phyloP scores from a whole-genome alignment of 2,797 vertebrate genomes.

The Crenichthys baileyi region DNA sequence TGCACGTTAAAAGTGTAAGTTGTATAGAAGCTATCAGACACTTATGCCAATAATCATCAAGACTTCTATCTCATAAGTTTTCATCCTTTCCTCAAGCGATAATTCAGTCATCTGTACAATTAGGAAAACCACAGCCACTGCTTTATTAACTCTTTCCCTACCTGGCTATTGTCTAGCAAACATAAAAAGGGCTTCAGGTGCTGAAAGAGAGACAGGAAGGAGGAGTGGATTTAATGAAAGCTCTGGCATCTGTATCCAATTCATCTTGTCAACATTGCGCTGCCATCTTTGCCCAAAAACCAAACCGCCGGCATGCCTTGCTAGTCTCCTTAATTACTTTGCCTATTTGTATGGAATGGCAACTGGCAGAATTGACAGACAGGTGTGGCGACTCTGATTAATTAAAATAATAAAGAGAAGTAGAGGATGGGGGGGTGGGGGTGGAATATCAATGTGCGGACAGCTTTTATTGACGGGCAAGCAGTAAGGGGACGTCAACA shows the following conservation, averaged over 20 bases:
- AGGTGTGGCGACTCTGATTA: conserved; percentile 81
- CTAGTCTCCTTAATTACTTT: conserved; percentile 81
- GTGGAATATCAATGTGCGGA: conserved; percentile 64
- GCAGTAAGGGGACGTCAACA: conserved; percentile 53
- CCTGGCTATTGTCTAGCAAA: conserved; percentile 58
- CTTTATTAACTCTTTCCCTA: conserved; percentile 69
- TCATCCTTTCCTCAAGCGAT: conserved; percentile 64
- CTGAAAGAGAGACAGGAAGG: conserved; percentile 27
- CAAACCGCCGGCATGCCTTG: conserved; percentile 76
- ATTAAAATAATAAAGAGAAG: conserved; percentile 81
- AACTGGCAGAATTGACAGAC: conserved; percentile 76
- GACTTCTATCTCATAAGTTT: conserved; percentile 38
- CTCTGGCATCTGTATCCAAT: conserved; percentile 75
- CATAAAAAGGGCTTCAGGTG: conserved; percentile 72
- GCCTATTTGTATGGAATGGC: conserved; percentile 57
- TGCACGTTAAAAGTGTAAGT: conserved; percentile 18
- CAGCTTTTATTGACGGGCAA: conserved; percentile 62
- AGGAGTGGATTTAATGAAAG: conserved; percentile 74
- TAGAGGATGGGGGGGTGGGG: conserved; percentile 42
- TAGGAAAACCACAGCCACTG: conserved; percentile 55
- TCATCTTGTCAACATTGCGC: conserved; percentile 75
- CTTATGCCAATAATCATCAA: conserved; percentile 47
- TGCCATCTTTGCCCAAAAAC: conserved; percentile 71
- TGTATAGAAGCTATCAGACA: conserved; percentile 37
- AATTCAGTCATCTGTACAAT: conserved; percentile 67